Percentiles rank a stretch among this genome's conserved stretches.
phyloP scores from a whole-genome alignment of 92 coral and sea anemone species.

The Anthopleura xanthogrammica region DNA sequence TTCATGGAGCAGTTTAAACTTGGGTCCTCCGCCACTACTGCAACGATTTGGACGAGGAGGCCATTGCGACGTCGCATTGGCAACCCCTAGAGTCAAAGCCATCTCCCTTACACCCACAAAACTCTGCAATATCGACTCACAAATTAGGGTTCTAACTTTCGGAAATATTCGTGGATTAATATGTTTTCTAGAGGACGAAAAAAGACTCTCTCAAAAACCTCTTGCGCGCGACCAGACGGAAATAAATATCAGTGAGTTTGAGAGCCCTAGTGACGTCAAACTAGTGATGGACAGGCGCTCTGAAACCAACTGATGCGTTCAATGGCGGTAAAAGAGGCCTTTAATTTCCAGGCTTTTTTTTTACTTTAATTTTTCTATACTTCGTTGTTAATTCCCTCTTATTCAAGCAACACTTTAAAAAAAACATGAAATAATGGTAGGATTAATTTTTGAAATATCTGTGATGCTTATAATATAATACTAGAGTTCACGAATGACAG shows the following conservation, averaged over 20 bases:
- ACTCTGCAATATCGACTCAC: background rate
- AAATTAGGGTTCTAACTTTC: background rate
- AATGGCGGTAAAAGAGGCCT: background rate
- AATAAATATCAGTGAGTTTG: background rate
- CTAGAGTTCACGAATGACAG: no score
- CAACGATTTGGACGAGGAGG: conserved; percentile 85
- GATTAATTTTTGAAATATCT: no score
- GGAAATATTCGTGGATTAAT: background rate
- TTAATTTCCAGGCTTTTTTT: background rate
- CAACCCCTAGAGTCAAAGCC: conserved; percentile 75
- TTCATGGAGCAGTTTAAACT: conserved; percentile 97
- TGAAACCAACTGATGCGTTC: background rate
- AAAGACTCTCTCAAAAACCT: background rate
- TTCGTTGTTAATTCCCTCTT: no score
- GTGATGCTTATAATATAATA: no score
- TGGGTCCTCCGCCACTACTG: conserved; percentile 91
- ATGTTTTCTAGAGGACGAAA: background rate
- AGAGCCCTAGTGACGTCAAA: background rate
- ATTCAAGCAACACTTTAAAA: background rate
- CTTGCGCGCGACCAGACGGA: background rate
- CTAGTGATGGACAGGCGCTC: background rate
- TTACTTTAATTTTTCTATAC: background rate
- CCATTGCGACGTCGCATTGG: conserved; percentile 60
- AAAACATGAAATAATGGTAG: no score
- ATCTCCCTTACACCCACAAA: conserved; percentile 9